phyloP scores from a whole-genome alignment of 2,888 invertebrate genomes.

The Eristalis arbustorum region DNA sequence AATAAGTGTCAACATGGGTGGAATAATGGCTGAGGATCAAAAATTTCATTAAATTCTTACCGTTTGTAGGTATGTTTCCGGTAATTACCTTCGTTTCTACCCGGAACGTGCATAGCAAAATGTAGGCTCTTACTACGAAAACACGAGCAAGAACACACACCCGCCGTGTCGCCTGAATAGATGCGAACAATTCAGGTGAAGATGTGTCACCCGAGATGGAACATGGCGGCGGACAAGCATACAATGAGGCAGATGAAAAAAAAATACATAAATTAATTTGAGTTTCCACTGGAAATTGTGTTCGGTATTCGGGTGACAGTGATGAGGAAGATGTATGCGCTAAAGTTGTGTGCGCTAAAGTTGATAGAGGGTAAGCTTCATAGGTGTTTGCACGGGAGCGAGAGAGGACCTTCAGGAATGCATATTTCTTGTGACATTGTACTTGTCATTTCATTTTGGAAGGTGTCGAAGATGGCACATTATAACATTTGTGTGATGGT shows the following conservation, averaged over 20 bases:
- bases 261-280: constrained; percentile 12
- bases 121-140: background rate
- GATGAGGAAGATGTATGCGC: background rate
- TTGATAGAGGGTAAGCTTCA: background rate
- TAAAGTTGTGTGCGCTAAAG: background rate
- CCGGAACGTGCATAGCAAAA: constrained; percentile 19
- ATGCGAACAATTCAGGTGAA: constrained; percentile 15
- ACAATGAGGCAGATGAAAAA: background rate
- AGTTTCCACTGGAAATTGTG: background rate
- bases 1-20: constrained; percentile 69
- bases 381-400: no score
- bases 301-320: background rate
- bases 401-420: no score
- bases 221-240: constrained; percentile 45
- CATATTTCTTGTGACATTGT: no score
- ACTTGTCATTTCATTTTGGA: no score
- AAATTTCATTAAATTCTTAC: constrained; percentile 67
- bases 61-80: constrained; percentile 40
- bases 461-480: no score
- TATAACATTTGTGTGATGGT: no score
- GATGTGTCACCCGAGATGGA: constrained; percentile 39
- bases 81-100: constrained; percentile 65
- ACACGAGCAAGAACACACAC: background rate
- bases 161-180: background rate
- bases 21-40: constrained; percentile 67